A percentile compares a stretch with the other conserved stretches of the same genome.
Conservation (phyloP, 2,113 vertebrate genomes). For the Pseudolaguvia tuberculata region DNA sequence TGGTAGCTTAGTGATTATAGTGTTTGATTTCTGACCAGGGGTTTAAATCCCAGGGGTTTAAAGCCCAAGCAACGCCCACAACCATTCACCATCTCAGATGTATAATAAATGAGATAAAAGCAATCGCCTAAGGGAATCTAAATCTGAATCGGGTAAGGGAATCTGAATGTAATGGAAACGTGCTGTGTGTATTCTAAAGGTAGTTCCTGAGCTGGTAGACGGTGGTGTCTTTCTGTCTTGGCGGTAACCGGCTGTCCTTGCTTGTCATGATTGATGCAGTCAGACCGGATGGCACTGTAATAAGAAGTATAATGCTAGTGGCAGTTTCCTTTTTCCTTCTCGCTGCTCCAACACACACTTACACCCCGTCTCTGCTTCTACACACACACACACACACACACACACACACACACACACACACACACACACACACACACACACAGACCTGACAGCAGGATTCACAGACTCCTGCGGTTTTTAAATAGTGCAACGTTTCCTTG, state of each 20-base stretch:
- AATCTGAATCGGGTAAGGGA: no score
- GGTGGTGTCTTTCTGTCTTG: no score
- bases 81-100: no score
- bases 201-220: no score
- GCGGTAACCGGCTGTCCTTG: slow-evolving; percentile 11
- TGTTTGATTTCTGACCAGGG: no score
- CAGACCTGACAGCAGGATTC: slow-evolving; percentile 21
- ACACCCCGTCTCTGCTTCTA: slow-evolving; percentile 31
- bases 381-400: slow-evolving; percentile 12
- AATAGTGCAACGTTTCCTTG: slow-evolving; percentile 46
- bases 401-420: slow-evolving; percentile 20
- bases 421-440: slow-evolving; percentile 29
- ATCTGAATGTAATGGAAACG: no score
- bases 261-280: slow-evolving; percentile 31
- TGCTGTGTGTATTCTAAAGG: no score
- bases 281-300: slow-evolving; percentile 35
- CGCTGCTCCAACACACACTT: slow-evolving; percentile 32
- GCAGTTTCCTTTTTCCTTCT: slow-evolving; percentile 40
- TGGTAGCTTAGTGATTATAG: no score
- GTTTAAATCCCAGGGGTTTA: no score
- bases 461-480: slow-evolving; percentile 43
- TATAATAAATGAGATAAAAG: no score
- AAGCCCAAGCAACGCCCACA: no score
- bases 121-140: no score
- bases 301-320: slow-evolving; percentile 37